Evolutionary conservation across 1,140 invertebrate species (phyloP).

Genomic region (Lepidurus packardi): DNA sequence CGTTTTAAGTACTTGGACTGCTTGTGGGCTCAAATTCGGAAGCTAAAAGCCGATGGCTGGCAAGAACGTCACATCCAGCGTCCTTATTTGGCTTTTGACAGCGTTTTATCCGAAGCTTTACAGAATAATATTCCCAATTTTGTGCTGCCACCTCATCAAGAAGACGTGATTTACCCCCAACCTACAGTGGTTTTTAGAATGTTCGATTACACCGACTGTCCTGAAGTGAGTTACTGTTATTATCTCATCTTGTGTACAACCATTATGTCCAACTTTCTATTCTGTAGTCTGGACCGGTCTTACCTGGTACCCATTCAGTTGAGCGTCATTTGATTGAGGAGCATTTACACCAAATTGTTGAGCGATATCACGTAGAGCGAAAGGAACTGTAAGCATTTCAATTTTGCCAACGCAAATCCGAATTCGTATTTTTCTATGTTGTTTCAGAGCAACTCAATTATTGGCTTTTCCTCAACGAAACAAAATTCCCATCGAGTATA

Average conservation of each 20-base stretch:
- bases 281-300: constrained; percentile 47
- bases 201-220: constrained; percentile 99
- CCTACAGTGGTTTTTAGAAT: constrained; percentile 83
- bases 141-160: constrained; percentile 82
- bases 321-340: constrained; percentile 97
- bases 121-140: constrained; percentile 90
- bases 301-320: constrained; percentile 94
- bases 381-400: constrained; percentile 73
- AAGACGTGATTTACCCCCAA: constrained; percentile 80
- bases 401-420: background rate
- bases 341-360: constrained; percentile 88
- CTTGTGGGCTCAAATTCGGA: constrained; percentile 90
- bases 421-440: background rate
- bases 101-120: constrained; percentile 86
- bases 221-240: constrained; percentile 57
- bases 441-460: constrained; percentile 70
- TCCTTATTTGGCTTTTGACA: constrained; percentile 93
- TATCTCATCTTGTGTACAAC: constrained; percentile 28
- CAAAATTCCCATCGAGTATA: constrained; percentile 95
- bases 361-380: constrained; percentile 78
- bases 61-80: constrained; percentile 91
- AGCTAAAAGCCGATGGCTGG: constrained; percentile 91
- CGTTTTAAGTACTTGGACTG: constrained; percentile 79
- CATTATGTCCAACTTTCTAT: constrained; percentile 24
- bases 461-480: constrained; percentile 86